Evolutionary conservation across 2,797 vertebrate species (phyloP).

Genomic region (Tenualosa ilisha): DNA sequence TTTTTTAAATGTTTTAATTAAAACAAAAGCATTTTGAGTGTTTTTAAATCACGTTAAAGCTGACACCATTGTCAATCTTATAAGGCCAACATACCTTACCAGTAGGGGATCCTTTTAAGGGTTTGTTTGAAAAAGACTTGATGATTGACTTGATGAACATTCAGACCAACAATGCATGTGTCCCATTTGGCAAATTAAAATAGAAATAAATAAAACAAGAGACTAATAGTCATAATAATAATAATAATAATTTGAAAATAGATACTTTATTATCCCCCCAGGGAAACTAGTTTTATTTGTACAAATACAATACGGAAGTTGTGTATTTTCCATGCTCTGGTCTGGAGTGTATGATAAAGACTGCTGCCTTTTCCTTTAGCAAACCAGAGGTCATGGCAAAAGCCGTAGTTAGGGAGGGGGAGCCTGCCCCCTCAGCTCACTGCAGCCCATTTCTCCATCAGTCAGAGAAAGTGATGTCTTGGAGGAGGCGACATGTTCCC

Average conservation of each 20-base stretch:
- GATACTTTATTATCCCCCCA: too few relatives aligned
- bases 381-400: neutral
- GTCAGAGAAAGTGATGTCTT: conserved; percentile 58
- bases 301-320: neutral
- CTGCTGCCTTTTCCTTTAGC: neutral
- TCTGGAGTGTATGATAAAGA: neutral
- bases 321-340: neutral
- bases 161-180: neutral
- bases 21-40: too few relatives aligned
- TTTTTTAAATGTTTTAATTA: too few relatives aligned
- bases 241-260: too few relatives aligned
- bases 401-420: conserved; percentile 7
- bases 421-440: neutral
- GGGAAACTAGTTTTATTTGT: neutral
- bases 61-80: too few relatives aligned
- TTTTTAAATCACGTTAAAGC: too few relatives aligned
- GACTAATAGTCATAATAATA: too few relatives aligned
- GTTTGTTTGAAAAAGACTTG: neutral
- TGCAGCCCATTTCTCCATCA: conserved; percentile 35
- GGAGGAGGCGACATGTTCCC: conserved; percentile 61
- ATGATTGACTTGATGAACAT: neutral
- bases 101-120: neutral
- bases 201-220: too few relatives aligned
- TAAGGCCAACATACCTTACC: too few relatives aligned
- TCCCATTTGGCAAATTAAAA: too few relatives aligned